phyloP scores from a whole-genome alignment of 2,888 invertebrate genomes.

The Holacanthella duospinosa region DNA sequence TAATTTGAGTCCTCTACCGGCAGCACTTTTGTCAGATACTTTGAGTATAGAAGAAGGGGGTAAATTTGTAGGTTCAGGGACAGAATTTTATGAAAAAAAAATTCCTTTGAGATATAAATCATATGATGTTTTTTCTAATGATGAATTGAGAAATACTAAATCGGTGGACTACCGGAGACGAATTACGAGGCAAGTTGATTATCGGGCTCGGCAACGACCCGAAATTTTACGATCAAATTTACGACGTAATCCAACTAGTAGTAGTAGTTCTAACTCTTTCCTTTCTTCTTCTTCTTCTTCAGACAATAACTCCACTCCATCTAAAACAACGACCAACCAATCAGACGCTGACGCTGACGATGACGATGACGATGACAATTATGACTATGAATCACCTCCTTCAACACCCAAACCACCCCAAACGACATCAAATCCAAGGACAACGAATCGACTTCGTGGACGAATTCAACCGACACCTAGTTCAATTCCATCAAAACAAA shows the following conservation, averaged over 20 bases:
- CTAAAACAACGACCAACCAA: conserved; percentile 2
- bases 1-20: neutral
- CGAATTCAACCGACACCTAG: conserved; percentile 24
- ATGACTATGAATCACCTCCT: conserved; percentile 40
- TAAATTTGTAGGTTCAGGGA: conserved; percentile 20
- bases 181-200: conserved; percentile 31
- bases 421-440: conserved; percentile 13
- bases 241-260: neutral
- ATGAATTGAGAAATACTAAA: conserved; percentile 6
- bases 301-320: neutral
- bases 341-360: conserved; percentile 38
- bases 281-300: conserved; percentile 8
- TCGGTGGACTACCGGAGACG: conserved; percentile 11
- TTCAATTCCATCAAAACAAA: conserved; percentile 35
- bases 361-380: conserved; percentile 37
- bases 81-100: conserved; percentile 21
- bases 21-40: neutral
- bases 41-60: neutral
- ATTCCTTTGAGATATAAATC: conserved; percentile 18
- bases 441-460: conserved; percentile 32
- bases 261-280: neutral
- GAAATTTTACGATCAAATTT: conserved; percentile 7
- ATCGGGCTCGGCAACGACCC: conserved; percentile 19
- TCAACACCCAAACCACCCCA: conserved; percentile 28
- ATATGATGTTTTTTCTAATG: conserved; percentile 16